These are phyloP conservation scores for Scophthalmus maximus DNA, from an alignment of 2,113 vertebrate species.

Conservation along the genomic window DNA sequence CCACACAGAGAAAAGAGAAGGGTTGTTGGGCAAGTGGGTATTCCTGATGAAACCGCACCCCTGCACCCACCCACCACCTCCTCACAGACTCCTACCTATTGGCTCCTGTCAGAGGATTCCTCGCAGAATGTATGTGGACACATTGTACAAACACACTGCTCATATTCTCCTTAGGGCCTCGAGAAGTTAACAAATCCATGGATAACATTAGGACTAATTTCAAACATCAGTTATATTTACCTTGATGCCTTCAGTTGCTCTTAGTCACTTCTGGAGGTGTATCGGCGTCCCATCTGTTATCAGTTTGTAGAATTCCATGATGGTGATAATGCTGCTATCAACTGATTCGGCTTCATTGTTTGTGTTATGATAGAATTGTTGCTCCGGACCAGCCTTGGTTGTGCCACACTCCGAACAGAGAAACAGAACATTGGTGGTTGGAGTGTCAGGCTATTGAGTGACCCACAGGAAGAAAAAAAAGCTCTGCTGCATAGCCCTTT, in stretches of 20 bases:
- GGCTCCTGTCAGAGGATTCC: slow-evolving; percentile 77
- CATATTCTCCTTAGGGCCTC: slow-evolving; percentile 31
- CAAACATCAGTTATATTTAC: too few relatives aligned
- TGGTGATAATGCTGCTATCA: neutral
- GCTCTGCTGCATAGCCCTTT: slow-evolving; percentile 50
- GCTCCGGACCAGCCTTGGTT: slow-evolving; percentile 1
- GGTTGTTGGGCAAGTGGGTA: slow-evolving; percentile 81
- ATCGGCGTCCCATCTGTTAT: neutral
- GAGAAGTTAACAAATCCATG: slow-evolving; percentile 34
- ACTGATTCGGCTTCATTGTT: slow-evolving; percentile 2
- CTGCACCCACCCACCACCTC: slow-evolving; percentile 68
- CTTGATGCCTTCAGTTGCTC: neutral
- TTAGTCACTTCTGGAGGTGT: neutral
- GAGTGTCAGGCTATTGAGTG: slow-evolving; percentile 51
- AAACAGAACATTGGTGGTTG: slow-evolving; percentile 26
- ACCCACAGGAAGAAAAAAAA: slow-evolving; percentile 53
- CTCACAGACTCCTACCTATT: slow-evolving; percentile 75
- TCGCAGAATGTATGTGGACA: slow-evolving; percentile 63
- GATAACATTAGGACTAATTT: slow-evolving; percentile 4
- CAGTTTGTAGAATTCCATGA: slow-evolving; percentile 4
- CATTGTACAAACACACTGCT: slow-evolving; percentile 55
- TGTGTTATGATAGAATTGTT: slow-evolving; percentile 5
- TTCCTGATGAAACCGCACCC: slow-evolving; percentile 80
- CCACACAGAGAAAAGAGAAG: slow-evolving; percentile 78
- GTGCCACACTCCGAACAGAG: slow-evolving; percentile 1